A percentile compares a stretch with the other conserved stretches of the same genome.
Conservation (phyloP, 2,113 vertebrate species). For the Protobothrops flavoviridis region DNA sequence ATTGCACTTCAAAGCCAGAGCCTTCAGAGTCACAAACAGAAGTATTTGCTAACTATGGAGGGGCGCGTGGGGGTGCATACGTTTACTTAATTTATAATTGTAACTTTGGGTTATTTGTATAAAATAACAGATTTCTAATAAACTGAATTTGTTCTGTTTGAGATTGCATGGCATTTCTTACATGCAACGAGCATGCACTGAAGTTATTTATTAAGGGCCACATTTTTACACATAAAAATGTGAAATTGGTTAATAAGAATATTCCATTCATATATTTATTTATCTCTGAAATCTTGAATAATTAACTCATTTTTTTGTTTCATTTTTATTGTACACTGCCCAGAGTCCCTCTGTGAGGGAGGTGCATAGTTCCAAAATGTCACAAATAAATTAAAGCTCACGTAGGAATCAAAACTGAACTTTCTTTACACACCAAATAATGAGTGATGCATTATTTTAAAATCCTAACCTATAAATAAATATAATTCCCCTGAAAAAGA, state of each 20-base stretch:
- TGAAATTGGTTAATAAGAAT: slow-evolving; percentile 11
- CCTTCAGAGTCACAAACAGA: slow-evolving; percentile 59
- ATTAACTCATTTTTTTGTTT: not conserved
- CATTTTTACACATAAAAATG: slow-evolving; percentile 28
- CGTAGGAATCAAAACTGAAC: not conserved
- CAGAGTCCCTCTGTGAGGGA: not conserved
- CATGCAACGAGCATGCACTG: slow-evolving; percentile 11
- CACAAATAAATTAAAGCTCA: not conserved
- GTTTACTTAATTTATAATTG: slow-evolving; percentile 54
- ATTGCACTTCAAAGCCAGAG: slow-evolving; percentile 66
- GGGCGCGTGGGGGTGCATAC: not conserved
- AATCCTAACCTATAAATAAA: not conserved
- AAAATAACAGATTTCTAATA: slow-evolving; percentile 20
- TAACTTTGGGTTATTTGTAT: slow-evolving; percentile 52
- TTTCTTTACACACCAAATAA: slow-evolving; percentile 10
- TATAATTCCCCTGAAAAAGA: not conserved
- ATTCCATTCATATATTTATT: not conserved
- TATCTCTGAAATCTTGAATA: slow-evolving; percentile 5
- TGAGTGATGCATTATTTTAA: slow-evolving; percentile 20
- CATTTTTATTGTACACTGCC: not conserved
- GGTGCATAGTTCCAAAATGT: not conserved
- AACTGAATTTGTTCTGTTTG: slow-evolving; percentile 21
- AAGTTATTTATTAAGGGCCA: slow-evolving; percentile 30
- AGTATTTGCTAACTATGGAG: slow-evolving; percentile 64
- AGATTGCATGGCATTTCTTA: slow-evolving; percentile 39